Base-by-base conservation (phyloP, 2,797 vertebrate species). In the Carapus acus region DNA sequence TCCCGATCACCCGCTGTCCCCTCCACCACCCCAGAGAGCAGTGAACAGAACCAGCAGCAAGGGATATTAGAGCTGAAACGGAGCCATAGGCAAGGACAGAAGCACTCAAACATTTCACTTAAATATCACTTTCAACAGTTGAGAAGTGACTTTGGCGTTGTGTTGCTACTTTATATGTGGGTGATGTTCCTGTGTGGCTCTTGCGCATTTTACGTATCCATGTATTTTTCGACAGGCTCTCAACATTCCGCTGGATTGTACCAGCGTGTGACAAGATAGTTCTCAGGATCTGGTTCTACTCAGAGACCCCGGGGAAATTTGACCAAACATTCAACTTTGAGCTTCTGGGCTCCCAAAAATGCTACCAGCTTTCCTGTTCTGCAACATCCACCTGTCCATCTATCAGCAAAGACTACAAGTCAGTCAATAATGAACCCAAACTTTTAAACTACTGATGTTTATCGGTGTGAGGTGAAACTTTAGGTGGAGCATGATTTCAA, bases 311-410 rank as follows among this genome's bases (percentile, higher is more conserved):
- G 0, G 93, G 90, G 5, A 82, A 50, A 2, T 93, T 91, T 75
- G 85, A 91, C 15, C 90, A 93, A 71, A 87, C 63, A 0, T 86
- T 93, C 47, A 89, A 82, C 66, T 97, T 97, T 71, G 93, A 97
- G 77, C 40, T 95, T 8, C 54, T 91, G 18, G 93, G 89, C 7
- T 90, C 86, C 8, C 76, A 69, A 31, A 86, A 74, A 21, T 74
- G 47, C 36, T 93, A 93, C 77, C 83, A 91, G 73, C 72, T 98
- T 7, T 62, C 63, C 49, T 96, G 92, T 72, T 83, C 73, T 27
- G 93, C 90, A 8, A 51, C 73, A 3, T 90, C 89, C 78, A 74
- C 78, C 19, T 93, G 86, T 42, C 94, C 96, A 2, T 77, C 81
- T 60, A 92, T 98, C 76, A 88, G 71, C 81, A 85, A 61, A 63